phyloP scores from a whole-genome alignment of 2,113 vertebrate species.

The Channa argus region DNA sequence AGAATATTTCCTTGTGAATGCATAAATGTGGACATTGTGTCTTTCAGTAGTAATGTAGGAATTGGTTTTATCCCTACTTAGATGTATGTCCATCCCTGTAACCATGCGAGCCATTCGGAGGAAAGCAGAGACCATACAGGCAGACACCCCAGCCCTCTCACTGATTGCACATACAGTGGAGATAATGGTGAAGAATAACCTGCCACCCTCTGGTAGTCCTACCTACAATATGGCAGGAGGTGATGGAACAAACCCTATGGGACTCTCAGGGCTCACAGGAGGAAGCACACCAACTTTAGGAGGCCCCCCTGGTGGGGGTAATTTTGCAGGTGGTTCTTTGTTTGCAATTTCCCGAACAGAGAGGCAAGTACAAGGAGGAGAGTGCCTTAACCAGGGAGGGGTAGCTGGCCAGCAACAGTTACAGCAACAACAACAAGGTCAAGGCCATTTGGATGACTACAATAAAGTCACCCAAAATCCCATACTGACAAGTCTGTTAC shows the following conservation, averaged over 20 bases:
- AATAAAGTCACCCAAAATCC: conserved; percentile 99
- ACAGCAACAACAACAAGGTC: conserved; percentile 88
- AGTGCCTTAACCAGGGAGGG: conserved; percentile 71
- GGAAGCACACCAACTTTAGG: conserved; percentile 91
- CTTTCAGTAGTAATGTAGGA: neutral
- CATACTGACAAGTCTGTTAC: conserved; percentile 96
- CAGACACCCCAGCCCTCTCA: conserved; percentile 95
- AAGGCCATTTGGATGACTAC: conserved; percentile 89
- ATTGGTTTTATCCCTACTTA: conserved; percentile 54
- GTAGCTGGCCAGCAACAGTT: conserved; percentile 72
- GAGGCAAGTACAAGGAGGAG: conserved; percentile 70
- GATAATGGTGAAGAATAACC: conserved; percentile 98
- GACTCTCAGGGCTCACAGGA: conserved; percentile 88
- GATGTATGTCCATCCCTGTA: conserved; percentile 99
- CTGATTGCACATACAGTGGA: conserved; percentile 98
- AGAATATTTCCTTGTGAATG: conserved; percentile 29
- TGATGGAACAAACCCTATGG: conserved; percentile 79
- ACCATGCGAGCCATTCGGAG: conserved; percentile 98
- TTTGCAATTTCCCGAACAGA: conserved; percentile 88
- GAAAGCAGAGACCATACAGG: conserved; percentile 98
- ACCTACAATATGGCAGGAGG: conserved; percentile 93
- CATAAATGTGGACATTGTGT: neutral
- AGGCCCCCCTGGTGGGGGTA: conserved; percentile 73
- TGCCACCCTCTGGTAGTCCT: conserved; percentile 95
- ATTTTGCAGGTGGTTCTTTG: conserved; percentile 85